A percentile compares a stretch with the other conserved stretches of the same genome.
Conservation (phyloP, 37 sponge, comb jelly and placozoan species). For the Aplysina aerophoba region DNA sequence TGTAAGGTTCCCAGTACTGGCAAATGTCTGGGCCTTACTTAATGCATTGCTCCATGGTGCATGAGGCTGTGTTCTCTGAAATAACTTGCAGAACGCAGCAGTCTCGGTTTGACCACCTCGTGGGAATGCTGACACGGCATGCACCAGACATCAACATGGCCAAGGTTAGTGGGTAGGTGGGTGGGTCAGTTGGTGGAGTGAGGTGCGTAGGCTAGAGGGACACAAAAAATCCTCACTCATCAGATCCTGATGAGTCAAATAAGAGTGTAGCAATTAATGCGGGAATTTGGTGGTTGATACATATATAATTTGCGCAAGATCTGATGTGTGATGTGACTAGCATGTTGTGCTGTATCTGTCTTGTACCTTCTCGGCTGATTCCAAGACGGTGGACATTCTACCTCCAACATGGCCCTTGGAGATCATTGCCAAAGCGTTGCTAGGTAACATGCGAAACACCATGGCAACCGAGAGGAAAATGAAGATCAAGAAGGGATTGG, state of each 20-base stretch:
- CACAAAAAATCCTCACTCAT: no score
- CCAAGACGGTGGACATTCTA: constrained; percentile 24
- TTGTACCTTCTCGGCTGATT: not conserved
- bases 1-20: no score
- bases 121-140: not conserved
- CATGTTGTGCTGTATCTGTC: no score
- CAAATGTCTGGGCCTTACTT: no score
- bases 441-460: constrained; percentile 57
- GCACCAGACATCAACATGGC: constrained; percentile 8
- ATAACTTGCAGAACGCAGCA: not conserved
- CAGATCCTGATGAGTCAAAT: no score
- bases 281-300: no score
- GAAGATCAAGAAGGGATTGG: constrained; percentile 73
- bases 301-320: no score
- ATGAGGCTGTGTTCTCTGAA: no score
- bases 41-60: no score
- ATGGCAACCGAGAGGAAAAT: constrained; percentile 47
- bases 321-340: no score
- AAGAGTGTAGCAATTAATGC: no score
- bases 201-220: no score
- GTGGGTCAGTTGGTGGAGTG: not conserved
- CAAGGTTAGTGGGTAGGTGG: not conserved
- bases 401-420: constrained; percentile 33
- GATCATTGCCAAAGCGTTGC: constrained; percentile 37
- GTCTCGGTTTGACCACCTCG: not conserved